phyloP scores from a whole-genome alignment of 2,797 vertebrate species.

The Antrozous pallidus region DNA sequence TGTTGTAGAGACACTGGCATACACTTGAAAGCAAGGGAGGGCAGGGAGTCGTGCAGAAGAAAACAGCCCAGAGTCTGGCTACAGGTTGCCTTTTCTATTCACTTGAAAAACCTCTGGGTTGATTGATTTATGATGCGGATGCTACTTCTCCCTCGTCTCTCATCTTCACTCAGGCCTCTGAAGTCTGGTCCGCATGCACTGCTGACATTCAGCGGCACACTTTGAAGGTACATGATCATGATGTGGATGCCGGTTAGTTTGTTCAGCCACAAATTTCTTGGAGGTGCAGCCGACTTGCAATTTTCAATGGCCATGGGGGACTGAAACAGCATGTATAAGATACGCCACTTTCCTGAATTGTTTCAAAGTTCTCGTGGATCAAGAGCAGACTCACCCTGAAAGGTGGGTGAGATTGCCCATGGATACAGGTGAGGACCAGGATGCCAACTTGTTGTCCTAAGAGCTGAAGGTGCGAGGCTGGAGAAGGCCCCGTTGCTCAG shows the following conservation, averaged over 20 bases:
- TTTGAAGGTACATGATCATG: slow-evolving; percentile 63
- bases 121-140: slow-evolving; percentile 79
- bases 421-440: rapidly evolving
- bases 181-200: slow-evolving; percentile 56
- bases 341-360: background rate
- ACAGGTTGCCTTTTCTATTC: slow-evolving; percentile 57
- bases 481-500: rapidly evolving
- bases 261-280: background rate
- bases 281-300: background rate
- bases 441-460: background rate
- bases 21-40: slow-evolving; percentile 76
- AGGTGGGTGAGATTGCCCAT: background rate
- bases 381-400: background rate
- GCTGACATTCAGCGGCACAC: slow-evolving; percentile 62
- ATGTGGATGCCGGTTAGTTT: background rate
- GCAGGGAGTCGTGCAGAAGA: background rate
- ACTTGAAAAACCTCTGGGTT: slow-evolving; percentile 76
- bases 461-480: background rate
- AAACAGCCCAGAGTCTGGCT: slow-evolving; percentile 38
- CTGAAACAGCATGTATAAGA: background rate
- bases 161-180: slow-evolving; percentile 66
- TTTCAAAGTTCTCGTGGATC: background rate
- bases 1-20: slow-evolving; percentile 78
- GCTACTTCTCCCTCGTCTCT: slow-evolving; percentile 45
- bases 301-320: background rate